Evolutionary conservation across 2,113 vertebrate species (phyloP), one percentile per base, ranked within the genome.

Genomic region (Miniopterus natalensis): DNA sequence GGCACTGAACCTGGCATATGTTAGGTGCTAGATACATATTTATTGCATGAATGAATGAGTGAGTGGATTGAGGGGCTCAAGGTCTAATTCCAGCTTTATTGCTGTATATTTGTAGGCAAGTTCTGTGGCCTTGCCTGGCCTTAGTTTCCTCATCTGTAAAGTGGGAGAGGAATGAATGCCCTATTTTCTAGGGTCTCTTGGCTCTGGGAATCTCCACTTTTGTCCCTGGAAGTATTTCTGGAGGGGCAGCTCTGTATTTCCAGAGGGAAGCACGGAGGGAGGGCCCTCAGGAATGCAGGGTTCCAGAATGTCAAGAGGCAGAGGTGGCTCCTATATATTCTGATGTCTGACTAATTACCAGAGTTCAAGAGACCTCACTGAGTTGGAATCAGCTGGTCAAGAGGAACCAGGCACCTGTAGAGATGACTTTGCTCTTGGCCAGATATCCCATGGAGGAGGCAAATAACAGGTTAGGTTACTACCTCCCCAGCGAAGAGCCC

Each of bases 111-210:
- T 74, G 66, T 9, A 12, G 51, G n/a, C 20, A 66, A 92, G n/a
- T 57, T 51, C 77, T 51, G 55, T 40, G 51, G 36, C 75, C 40
- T 94, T 90, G 13, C 61, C 55, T 31, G 40, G 40, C 21, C 47
- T 92, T 23, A n/a, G 83, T 71, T 85, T 91, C 79, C 9, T 86
- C 47, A 20, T 71, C 14, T 78, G 4, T 77, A 84, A 88, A 92
- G 65, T 42, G 13, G 18, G 10, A 53, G 27, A 42, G 15, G 47
- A 4, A 6, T 49, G 25, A 61, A 53, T 23, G 45, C 20, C 7
- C 23, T 84, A 8, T 84, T 81, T 68, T 88, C 57, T 40, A 63
- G 53, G 29, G 23, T 15, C 47, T 71, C 31, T 63, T 57, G 29
- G 57, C n/a, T 65, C n/a, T 40, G 18, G 65, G 74, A 25, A 49